These are phyloP conservation scores for Pseudopipra pipra DNA, from an alignment of 2,113 vertebrate genomes.

Conservation along the genomic window DNA sequence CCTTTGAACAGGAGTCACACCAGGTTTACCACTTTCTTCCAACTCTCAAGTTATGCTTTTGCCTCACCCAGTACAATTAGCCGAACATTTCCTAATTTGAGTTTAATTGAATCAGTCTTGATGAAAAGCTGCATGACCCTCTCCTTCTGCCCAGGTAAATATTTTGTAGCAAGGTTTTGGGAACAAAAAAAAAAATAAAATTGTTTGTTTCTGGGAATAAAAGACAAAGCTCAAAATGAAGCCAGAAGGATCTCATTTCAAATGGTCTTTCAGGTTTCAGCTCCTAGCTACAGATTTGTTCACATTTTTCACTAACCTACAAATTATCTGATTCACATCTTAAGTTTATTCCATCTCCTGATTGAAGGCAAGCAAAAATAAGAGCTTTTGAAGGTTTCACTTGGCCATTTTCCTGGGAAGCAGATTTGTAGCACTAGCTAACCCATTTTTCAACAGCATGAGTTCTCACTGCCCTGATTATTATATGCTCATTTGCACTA, in stretches of 20 bases:
- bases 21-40: background rate
- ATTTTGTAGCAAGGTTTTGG: background rate
- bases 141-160: background rate
- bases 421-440: constrained; percentile 48
- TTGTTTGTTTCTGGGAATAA: background rate
- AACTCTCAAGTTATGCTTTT: background rate
- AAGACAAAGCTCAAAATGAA: background rate
- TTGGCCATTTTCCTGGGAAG: constrained; percentile 52
- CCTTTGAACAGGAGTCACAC: background rate
- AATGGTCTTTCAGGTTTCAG: background rate
- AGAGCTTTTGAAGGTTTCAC: background rate
- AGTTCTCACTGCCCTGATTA: constrained; percentile 58
- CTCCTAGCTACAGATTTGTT: background rate
- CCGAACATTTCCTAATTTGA: background rate
- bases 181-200: background rate
- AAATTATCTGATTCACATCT: background rate
- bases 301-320: background rate
- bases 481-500: constrained; percentile 35
- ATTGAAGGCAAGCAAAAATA: background rate
- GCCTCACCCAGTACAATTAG: background rate
- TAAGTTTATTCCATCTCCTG: background rate
- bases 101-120: background rate
- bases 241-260: background rate
- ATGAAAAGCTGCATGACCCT: background rate
- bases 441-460: constrained; percentile 55